These are phyloP conservation scores for Endomychus coccineus DNA, from an alignment of 2,888 invertebrate species.

Conservation along the genomic window DNA sequence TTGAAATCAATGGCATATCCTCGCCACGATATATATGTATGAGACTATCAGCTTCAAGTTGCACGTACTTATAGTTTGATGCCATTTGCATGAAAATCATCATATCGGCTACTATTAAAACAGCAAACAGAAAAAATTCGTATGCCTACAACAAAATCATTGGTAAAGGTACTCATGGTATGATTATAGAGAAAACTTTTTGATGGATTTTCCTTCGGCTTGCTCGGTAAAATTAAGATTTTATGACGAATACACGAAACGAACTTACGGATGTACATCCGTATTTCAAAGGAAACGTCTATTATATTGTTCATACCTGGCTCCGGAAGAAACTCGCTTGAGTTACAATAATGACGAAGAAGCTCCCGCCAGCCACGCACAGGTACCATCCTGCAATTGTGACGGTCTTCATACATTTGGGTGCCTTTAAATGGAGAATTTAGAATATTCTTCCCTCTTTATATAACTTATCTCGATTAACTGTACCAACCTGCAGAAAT, in stretches of 20 bases:
- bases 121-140: constrained; percentile 69
- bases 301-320: no score
- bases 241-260: no score
- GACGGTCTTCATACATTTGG: constrained; percentile 75
- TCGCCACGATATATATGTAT: constrained; percentile 21
- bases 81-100: constrained; percentile 53
- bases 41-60: constrained; percentile 40
- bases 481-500: constrained; percentile 59
- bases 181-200: no score
- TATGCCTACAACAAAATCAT: constrained; percentile 48
- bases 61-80: constrained; percentile 44
- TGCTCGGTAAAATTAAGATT: no score
- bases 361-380: constrained; percentile 72
- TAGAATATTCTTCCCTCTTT: no score
- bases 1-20: constrained; percentile 14
- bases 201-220: no score
- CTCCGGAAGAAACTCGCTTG: constrained; percentile 57
- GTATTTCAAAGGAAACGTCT: no score
- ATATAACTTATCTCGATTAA: no score
- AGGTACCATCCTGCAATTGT: constrained; percentile 80
- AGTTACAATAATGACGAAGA: constrained; percentile 68
- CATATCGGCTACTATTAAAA: constrained; percentile 60
- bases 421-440: constrained; percentile 51
- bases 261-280: no score
- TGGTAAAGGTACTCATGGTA: neutral